Base-by-base conservation (phyloP, 2,888 invertebrate genomes). In the Biston stratarius region DNA sequence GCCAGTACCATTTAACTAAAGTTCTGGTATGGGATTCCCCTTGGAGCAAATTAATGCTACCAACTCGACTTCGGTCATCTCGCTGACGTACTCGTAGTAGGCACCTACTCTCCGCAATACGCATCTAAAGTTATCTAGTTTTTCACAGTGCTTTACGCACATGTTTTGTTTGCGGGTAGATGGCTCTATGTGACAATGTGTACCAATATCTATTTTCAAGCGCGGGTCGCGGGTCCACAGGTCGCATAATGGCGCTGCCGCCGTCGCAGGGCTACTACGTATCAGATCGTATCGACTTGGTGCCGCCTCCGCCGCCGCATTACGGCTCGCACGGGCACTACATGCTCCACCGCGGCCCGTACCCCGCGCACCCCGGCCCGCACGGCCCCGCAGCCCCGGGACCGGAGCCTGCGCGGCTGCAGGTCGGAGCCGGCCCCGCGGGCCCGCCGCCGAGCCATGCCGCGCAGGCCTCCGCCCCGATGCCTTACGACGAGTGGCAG, bases 231-330 rank as follows among this genome's bases (percentile, higher is more conserved):
- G 24, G 11, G 10, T 57, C 5, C n/a, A 8, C 78, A 92, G 92
- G 92, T 67, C 87, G 94, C 15, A 90, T 94, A 64, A 88, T 94
- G 89, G 86, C 85, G 0, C 77, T 93, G 0, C 89, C 92, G 0
- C 85, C 90, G 0, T 81, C 91, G 0, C 88, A 88, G 58, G 93
- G 92, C 5, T 93, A 92, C 81, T 94, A 94, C 83, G 89, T 94
- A 52, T 81, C 92, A 0, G 92, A 94, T 64, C 88, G 94, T 47
- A 85, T 88, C 36, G 94, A 92, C 76, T 75, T 80, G 15, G 74
- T 84, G 2, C 82, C 84, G 3, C 80, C 80, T 0, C 84, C 83
- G 0, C 74, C 68, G 15, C 64, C 55, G 81, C 76, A 70, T 56
- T 33, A 67, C 60, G 56, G 69, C 61, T 24, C 69, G 1, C 79